A percentile compares a stretch with the other conserved stretches of the same genome.
Evolutionary conservation across 2,797 vertebrate species (phyloP).

Genomic region (Scomberomorus guttatus): DNA sequence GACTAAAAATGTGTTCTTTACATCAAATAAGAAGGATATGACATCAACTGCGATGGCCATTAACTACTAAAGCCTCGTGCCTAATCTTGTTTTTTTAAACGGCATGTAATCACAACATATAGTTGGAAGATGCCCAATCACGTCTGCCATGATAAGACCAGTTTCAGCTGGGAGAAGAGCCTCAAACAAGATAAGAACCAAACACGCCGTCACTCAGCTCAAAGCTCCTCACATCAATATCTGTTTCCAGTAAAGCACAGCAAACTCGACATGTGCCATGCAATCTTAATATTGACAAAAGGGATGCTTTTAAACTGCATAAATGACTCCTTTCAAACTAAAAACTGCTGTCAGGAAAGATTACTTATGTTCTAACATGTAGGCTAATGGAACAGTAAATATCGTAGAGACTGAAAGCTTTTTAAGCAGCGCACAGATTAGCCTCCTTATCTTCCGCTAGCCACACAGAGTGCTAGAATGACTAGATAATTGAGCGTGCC

Average conservation of each 20-base stretch:
- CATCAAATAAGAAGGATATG: constrained; percentile 23
- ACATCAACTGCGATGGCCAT: constrained; percentile 36
- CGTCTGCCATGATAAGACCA: constrained; percentile 37
- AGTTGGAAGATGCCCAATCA: constrained; percentile 41
- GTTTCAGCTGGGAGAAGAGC: constrained; percentile 24
- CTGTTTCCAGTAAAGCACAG: constrained; percentile 33
- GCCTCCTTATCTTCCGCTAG: constrained; percentile 44
- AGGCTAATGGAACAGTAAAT: constrained; percentile 61
- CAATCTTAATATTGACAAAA: constrained; percentile 43
- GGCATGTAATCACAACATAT: constrained; percentile 49
- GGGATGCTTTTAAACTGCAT: constrained; percentile 33
- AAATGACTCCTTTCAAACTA: constrained; percentile 18
- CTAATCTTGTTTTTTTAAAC: constrained; percentile 56
- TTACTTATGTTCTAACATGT: constrained; percentile 42
- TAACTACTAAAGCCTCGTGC: constrained; percentile 22
- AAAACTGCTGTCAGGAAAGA: constrained; percentile 53
- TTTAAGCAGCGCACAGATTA: constrained; percentile 53
- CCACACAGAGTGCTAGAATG: constrained; percentile 44
- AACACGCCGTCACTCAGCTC: constrained; percentile 40
- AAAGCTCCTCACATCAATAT: constrained; percentile 51
- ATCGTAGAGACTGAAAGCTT: constrained; percentile 46
- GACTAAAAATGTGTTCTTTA: constrained; percentile 21
- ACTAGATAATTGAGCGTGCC: constrained; percentile 31
- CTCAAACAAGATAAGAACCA: constrained; percentile 43
- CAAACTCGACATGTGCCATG: constrained; percentile 23